Conservation (phyloP, 2,888 invertebrate genomes). For the Hylaea fasciaria region DNA sequence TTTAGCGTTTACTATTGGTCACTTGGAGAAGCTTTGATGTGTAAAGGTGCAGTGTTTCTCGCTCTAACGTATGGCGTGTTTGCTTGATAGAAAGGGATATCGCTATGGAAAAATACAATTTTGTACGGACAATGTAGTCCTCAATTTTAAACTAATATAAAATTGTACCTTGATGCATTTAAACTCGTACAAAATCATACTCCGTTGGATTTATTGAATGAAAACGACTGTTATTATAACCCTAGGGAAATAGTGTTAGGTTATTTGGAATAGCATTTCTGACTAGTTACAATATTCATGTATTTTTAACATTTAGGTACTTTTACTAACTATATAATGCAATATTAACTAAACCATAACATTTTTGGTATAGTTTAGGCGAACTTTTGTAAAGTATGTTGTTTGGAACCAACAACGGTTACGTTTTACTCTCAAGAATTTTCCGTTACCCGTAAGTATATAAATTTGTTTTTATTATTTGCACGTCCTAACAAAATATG, state of each 20-base stretch:
- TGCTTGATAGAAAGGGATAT: no score
- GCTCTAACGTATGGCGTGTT: no score
- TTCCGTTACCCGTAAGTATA: no score
- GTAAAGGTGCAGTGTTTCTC: no score
- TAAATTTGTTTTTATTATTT: no score
- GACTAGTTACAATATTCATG: constrained; percentile 8
- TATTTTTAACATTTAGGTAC: constrained; percentile 13
- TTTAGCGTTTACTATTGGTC: no score
- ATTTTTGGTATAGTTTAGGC: not conserved
- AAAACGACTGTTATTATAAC: constrained; percentile 23
- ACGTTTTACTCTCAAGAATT: no score
- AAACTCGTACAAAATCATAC: not conserved
- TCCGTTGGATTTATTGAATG: constrained; percentile 3
- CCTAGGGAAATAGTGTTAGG: constrained; percentile 16
- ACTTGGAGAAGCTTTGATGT: no score
- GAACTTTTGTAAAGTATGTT: not conserved
- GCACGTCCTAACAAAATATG: no score
- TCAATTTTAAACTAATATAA: not conserved
- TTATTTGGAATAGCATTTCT: constrained; percentile 9
- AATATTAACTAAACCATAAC: not conserved
- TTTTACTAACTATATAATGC: constrained; percentile 8
- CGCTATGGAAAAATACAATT: no score
- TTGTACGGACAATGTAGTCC: no score
- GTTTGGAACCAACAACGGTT: not conserved
- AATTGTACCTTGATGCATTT: constrained; percentile 5